A percentile compares a stretch with the other conserved stretches of the same genome.
These are phyloP conservation scores for Dicentrarchus labrax DNA, from an alignment of 2,113 vertebrate species.

Conservation along the genomic window DNA sequence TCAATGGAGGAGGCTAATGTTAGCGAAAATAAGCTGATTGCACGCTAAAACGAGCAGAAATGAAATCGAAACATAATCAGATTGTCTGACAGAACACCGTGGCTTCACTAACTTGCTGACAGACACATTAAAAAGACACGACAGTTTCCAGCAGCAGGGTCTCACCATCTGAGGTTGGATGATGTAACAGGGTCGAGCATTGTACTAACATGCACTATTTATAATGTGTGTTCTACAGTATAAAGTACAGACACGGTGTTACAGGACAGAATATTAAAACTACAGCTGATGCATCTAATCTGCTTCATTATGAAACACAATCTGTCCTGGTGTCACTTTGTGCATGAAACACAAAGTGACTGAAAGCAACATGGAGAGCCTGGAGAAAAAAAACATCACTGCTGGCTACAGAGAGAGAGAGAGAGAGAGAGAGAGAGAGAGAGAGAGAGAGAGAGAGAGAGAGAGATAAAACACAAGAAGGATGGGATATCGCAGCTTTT, in stretches of 20 bases:
- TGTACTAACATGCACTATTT: constrained; percentile 25
- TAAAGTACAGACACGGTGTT: not conserved
- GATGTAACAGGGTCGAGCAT: constrained; percentile 34
- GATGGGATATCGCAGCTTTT: constrained; percentile 7
- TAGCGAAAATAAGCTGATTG: constrained; percentile 11
- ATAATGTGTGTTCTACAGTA: constrained; percentile 20
- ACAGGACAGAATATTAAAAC: not conserved
- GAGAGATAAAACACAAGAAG: constrained; percentile 18
- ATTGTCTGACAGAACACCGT: constrained; percentile 12
- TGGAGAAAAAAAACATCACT: too few species aligned
- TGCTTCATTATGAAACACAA: constrained; percentile 52
- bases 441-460: constrained; percentile 5
- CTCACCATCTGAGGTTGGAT: constrained; percentile 27
- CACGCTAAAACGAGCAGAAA: constrained; percentile 7
- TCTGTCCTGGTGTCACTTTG: constrained; percentile 34
- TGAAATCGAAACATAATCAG: not conserved
- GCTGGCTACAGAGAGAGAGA: not conserved
- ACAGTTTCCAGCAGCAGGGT: constrained; percentile 18
- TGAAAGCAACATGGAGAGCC: not conserved
- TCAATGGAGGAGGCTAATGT: constrained; percentile 15
- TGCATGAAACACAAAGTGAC: constrained; percentile 14
- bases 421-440: constrained; percentile 12
- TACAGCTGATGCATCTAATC: constrained; percentile 15
- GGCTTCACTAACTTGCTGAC: constrained; percentile 38
- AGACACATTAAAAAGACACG: constrained; percentile 31